phyloP scores from a whole-genome alignment of 2,797 vertebrate species.

The Botia kubotai region DNA sequence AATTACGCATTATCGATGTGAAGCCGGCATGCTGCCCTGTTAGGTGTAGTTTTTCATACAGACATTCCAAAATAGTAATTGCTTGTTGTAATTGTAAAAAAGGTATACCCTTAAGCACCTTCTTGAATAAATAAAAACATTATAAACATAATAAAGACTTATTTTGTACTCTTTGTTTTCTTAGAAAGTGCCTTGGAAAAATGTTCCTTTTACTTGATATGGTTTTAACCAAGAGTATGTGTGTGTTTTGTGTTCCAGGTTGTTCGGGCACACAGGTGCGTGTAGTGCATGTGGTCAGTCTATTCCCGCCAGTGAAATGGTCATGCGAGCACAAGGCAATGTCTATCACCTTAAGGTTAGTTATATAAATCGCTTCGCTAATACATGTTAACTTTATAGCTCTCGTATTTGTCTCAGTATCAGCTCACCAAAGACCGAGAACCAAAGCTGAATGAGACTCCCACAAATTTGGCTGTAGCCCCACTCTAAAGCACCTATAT shows the following conservation, averaged over 20 bases:
- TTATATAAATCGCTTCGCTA: neutral
- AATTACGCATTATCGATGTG: too few species aligned
- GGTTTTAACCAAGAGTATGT: neutral
- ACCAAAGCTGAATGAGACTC: neutral
- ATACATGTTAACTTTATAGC: neutral
- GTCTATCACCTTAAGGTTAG: constrained; percentile 86
- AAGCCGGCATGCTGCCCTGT: too few species aligned
- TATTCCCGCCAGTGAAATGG: constrained; percentile 86
- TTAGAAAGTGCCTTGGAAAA: neutral
- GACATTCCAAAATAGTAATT: too few species aligned
- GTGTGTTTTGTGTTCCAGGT: constrained; percentile 65
- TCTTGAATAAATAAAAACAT: too few species aligned
- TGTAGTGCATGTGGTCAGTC: constrained; percentile 83
- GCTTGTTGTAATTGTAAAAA: too few species aligned
- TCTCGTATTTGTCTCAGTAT: neutral
- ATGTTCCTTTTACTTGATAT: neutral
- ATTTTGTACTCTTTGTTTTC: too few species aligned
- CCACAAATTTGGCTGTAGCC: constrained; percentile 4
- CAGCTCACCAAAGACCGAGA: neutral
- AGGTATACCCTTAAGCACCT: too few species aligned
- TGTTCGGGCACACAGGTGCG: constrained; percentile 84
- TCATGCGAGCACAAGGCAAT: constrained; percentile 84
- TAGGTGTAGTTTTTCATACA: too few species aligned
- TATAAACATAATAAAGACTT: too few species aligned
- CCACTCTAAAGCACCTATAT: constrained; percentile 1